Base-by-base conservation (phyloP, 2,113 vertebrate species). In the Phylloscopus trochilus region DNA sequence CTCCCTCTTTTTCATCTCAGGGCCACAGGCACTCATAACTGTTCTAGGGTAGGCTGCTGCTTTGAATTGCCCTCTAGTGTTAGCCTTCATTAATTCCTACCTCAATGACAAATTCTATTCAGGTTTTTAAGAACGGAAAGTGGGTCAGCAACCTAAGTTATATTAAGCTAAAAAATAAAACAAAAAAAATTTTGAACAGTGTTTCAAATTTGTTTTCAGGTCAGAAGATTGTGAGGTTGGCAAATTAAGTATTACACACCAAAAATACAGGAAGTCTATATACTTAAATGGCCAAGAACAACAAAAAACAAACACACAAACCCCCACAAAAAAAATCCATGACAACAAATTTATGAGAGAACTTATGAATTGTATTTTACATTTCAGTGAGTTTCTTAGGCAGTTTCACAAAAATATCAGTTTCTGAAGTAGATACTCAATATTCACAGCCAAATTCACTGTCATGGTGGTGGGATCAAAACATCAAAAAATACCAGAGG, bases 51-150 rank as follows among this genome's bases (percentile, higher is more conserved):
- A 72, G 80, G 7, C 78, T 91, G 67, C n/a, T 91, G 93, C 74
- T 93, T 95, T 89, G 70, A 96, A 94, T 96, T 94, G 96, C 95
- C 96, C 95, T 96, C 96, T 96, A 96, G 96, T 94, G 96, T 96
- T 39, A 79, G 92, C 22, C 75, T 94, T 93, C 70, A 73, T 56
- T 78, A 96, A 93, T 87, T 95, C 95, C 90, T 69, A 79, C 74
- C 83, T 93, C 81, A 77, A 20, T 41, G 89, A 91, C 81, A 96
- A 94, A 86, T 47, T 79, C 55, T 86, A 64, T 41, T 83, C 92
- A 95, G 78, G 79, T 93, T 95, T 94, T 87, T 90, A 85, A 74
- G 73, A 94, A 94, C 26, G 24, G 78, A 85, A 97, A 95, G 39
- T 90, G 89, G 93, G 91, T 95, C 90, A 97, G 72, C 74, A 92